These are phyloP conservation scores for Drosophila melanocephala DNA, from an alignment of 2,888 invertebrate species.

Conservation along the genomic window DNA sequence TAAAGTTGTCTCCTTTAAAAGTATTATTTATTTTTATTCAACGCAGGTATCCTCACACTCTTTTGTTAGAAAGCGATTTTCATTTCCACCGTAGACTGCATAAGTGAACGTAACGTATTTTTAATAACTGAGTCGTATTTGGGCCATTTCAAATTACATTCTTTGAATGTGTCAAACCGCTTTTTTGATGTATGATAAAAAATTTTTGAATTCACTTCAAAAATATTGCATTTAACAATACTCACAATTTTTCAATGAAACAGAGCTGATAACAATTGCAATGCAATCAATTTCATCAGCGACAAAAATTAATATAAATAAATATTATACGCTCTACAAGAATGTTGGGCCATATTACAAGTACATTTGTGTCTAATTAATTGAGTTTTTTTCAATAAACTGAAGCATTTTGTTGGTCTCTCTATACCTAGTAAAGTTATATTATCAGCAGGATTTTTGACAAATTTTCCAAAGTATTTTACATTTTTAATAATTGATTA, in stretches of 20 bases:
- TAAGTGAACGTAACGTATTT: slow-evolving; percentile 41
- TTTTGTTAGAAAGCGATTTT: slow-evolving; percentile 8
- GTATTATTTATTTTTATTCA: background rate
- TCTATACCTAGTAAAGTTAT: too few species aligned
- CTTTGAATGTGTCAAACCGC: slow-evolving; percentile 25
- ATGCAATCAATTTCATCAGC: too few species aligned
- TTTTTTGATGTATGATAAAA: background rate
- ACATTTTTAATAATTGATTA: too few species aligned
- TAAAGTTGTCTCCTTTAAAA: background rate
- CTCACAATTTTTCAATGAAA: too few species aligned
- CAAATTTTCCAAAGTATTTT: too few species aligned
- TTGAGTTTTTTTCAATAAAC: too few species aligned
- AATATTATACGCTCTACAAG: too few species aligned
- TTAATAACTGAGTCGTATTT: background rate
- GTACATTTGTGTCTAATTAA: too few species aligned
- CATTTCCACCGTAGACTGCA: slow-evolving; percentile 47
- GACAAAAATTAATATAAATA: background rate
- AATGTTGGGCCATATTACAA: too few species aligned
- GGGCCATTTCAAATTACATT: slow-evolving; percentile 5
- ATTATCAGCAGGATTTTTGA: too few species aligned
- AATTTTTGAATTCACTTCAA: background rate
- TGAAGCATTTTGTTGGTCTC: too few species aligned
- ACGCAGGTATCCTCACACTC: slow-evolving; percentile 5
- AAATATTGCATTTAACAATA: too few species aligned
- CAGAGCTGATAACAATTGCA: background rate